Evolutionary conservation across 1,140 invertebrate genomes (phyloP), one percentile per base, ranked within the genome.

Genomic region (Trachymyrmex septentrionalis): DNA sequence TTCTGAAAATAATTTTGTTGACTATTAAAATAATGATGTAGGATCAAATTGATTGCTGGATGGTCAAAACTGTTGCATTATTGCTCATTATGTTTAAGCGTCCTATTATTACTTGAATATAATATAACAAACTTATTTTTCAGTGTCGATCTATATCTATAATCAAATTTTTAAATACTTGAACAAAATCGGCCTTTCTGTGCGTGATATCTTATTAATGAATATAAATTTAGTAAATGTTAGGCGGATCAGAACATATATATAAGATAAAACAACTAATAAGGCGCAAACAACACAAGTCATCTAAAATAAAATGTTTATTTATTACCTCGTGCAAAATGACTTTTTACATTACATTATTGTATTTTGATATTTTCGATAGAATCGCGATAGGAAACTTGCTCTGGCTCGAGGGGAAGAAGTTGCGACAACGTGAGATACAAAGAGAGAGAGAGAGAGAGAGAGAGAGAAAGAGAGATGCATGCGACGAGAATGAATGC

Each of bases 361-460:
- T 12, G 44, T n/a, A 66, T 57, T 50, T 84, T 38, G 38, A 19
- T 30, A 48, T 50, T 69, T 14, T 84, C 55, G 69, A 75, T 73
- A 61, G 14, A 69, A 21, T 34, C 55, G 27, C 24, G 69, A 84
- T 84, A 63, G 82, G 72, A 44, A 63, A 77, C 10, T 82, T 72
- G 80, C 73, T 63, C 67, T 48, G 44, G 21, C 34, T 55, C n/a
- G 16, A 57, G 69, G 27, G 72, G 44, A 87, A 85, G 72, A 75
- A 88, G 57, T 72, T 38, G 55, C 38, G 48, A 34, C 44, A 34
- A 3, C 16, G 48, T 12, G 38, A 57, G 48, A 81, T 19, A 21
- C 16, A 66, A 76, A 78, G 27, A 84, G 48, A 87, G 3, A 34
- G 55, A 67, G 5, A 55, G 19, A 50, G 14, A 66, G 44, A 85